Evolutionary conservation across 2,888 invertebrate genomes (phyloP), one percentile per base, ranked within the genome.

Genomic region (Argyresthia goedartella): DNA sequence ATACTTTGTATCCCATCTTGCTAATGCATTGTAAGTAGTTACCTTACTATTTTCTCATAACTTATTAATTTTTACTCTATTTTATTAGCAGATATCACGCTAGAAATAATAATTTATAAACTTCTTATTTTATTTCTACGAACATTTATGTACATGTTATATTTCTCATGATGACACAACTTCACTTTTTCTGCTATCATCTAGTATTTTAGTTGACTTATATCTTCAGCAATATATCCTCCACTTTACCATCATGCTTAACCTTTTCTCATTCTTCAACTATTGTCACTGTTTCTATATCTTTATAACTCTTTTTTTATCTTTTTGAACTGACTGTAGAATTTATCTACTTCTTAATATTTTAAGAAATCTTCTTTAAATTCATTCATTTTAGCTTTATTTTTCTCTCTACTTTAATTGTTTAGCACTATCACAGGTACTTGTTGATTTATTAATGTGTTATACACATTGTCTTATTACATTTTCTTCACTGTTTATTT

Each of bases 301-400:
- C 41, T 33, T 53, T 50, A n/a, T n/a, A 48, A 53, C 53, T 52
- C 42, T 54, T 43, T 56, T 25, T 47, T 56, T 11, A 53, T 41
- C 50, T 15, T 52, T 55, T 46, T 35, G 2, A 47, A 33, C 47
- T 47, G 13, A 15, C 13, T 44, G 10, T 47, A 33, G n/a, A n/a
- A n/a, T n/a, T n/a, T n/a, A n/a, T n/a, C n/a, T 47, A 47, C 25
- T 8, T 47, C 1, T 47, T 47, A n/a, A n/a, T n/a, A n/a, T 25
- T 25, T 25, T 25, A 25, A 2, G 25, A 25, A 25, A 2, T 6
- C 25, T 25, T 25, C 25, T 25, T 25, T 25, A 4, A 2, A 25
- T 4, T 6, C 25, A 4, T 25, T 25, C 25, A 46, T 13, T 39
- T 11, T 39, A 8, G 8, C 10, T 51, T 51, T 36, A 9, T 51